A percentile compares a stretch with the other conserved stretches of the same genome.
Conservation (phyloP, 1,140 invertebrate species). For the Papilio polyxenes region DNA sequence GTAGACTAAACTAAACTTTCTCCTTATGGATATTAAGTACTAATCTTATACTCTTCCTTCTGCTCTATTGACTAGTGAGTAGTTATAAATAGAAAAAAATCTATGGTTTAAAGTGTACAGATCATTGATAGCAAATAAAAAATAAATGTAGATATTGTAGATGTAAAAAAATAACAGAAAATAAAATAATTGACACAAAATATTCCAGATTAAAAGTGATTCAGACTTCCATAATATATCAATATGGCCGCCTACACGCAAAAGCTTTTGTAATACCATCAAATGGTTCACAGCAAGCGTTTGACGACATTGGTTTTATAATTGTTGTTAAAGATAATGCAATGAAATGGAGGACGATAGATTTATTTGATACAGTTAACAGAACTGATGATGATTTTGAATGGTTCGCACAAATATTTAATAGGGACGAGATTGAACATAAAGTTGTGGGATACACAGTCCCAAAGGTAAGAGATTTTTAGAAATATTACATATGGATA, state of each 20-base stretch:
- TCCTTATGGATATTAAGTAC: no score
- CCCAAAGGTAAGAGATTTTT: slow-evolving; percentile 50
- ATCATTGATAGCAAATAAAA: no score
- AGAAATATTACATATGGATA: no score
- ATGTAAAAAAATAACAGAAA: no score
- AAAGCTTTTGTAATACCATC: slow-evolving; percentile 57
- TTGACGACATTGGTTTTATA: slow-evolving; percentile 64
- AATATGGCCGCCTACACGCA: slow-evolving; percentile 41
- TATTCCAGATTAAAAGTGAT: slow-evolving; percentile 56
- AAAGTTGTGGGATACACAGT: slow-evolving; percentile 59
- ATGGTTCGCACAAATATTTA: slow-evolving; percentile 53
- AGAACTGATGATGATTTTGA: slow-evolving; percentile 54
- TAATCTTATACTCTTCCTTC: no score
- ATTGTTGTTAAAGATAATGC: slow-evolving; percentile 45
- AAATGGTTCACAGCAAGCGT: slow-evolving; percentile 51
- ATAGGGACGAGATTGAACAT: slow-evolving; percentile 41
- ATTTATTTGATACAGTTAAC: slow-evolving; percentile 43
- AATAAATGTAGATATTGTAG: no score
- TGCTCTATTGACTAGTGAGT: no score
- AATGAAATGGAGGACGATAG: slow-evolving; percentile 43
- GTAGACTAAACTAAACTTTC: no score
- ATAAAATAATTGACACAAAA: not conserved
- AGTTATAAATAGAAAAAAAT: no score
- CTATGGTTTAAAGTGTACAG: no score
- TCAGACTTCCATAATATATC: slow-evolving; percentile 56